Evolutionary conservation across 2,888 invertebrate genomes (phyloP).

Genomic region (Amiota mariae): DNA sequence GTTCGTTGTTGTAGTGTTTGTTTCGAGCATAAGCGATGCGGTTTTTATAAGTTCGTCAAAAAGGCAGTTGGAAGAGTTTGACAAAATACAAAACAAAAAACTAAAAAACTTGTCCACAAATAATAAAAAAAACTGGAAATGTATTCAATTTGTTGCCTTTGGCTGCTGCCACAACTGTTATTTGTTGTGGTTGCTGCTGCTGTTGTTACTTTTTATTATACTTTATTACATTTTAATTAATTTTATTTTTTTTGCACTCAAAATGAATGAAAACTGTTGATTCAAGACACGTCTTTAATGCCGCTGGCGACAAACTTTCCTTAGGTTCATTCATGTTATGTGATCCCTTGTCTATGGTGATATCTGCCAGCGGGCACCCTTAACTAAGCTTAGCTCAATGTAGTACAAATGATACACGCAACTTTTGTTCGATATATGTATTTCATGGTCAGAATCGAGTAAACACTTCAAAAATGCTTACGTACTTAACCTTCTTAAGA

Average conservation of each 20-base stretch:
- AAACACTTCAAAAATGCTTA: not conserved
- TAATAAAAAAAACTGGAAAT: constrained; percentile 10
- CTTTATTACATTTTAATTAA: constrained; percentile 4
- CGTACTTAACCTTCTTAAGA: constrained; percentile 55
- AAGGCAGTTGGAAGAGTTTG: constrained; percentile 47
- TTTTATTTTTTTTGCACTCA: constrained; percentile 1
- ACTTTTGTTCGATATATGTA: not conserved
- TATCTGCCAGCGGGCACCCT: not conserved
- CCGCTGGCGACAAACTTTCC: not conserved
- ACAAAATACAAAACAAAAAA: constrained; percentile 42
- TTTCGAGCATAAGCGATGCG: constrained; percentile 53
- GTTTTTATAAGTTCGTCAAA: constrained; percentile 65
- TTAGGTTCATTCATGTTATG: not conserved
- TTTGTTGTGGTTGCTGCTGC: not conserved
- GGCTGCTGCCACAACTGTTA: not conserved
- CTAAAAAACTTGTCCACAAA: not conserved
- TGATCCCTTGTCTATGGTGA: constrained; percentile 2
- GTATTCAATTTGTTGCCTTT: constrained; percentile 1
- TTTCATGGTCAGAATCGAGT: not conserved
- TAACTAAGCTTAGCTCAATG: not conserved
- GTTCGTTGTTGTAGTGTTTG: constrained; percentile 62
- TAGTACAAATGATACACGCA: too few relatives aligned
- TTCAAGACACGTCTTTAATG: constrained; percentile 13
- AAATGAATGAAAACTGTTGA: not conserved
- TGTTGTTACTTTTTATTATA: not conserved